phyloP scores from a whole-genome alignment of 2,113 vertebrate species.

The Toxotes jaculatrix region DNA sequence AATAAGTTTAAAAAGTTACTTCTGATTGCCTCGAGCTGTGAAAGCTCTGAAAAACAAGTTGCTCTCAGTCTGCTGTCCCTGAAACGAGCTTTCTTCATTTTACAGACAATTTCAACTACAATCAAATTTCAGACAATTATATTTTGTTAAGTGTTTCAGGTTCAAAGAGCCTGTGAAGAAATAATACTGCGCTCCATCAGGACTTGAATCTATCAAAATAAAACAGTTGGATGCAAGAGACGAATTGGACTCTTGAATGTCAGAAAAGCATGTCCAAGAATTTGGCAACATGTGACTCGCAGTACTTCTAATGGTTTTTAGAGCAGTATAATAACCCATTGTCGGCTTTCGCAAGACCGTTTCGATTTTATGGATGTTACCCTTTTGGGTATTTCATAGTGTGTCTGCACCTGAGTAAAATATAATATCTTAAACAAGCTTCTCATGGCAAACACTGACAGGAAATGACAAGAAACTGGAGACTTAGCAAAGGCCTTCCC shows the following conservation, averaged over 20 bases:
- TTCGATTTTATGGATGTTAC: slow-evolving; percentile 28
- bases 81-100: slow-evolving; percentile 1
- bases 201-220: slow-evolving; percentile 39
- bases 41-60: slow-evolving; percentile 5
- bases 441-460: slow-evolving; percentile 43
- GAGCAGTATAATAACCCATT: slow-evolving; percentile 30
- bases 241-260: slow-evolving; percentile 46
- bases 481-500: slow-evolving; percentile 48
- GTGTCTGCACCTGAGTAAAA: slow-evolving; percentile 38
- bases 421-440: slow-evolving; percentile 43
- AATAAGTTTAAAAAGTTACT: neutral
- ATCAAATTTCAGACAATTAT: neutral
- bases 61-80: neutral
- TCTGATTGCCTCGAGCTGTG: neutral
- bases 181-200: slow-evolving; percentile 32
- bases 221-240: slow-evolving; percentile 44
- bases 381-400: slow-evolving; percentile 11
- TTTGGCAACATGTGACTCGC: slow-evolving; percentile 36
- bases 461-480: slow-evolving; percentile 65
- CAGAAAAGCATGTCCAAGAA: slow-evolving; percentile 51
- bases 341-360: slow-evolving; percentile 29
- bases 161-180: slow-evolving; percentile 12
- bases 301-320: slow-evolving; percentile 23
- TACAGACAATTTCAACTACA: neutral
- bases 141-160: slow-evolving; percentile 4